phyloP scores from a whole-genome alignment of 2,797 vertebrate species.

The Darevskia mixta region DNA sequence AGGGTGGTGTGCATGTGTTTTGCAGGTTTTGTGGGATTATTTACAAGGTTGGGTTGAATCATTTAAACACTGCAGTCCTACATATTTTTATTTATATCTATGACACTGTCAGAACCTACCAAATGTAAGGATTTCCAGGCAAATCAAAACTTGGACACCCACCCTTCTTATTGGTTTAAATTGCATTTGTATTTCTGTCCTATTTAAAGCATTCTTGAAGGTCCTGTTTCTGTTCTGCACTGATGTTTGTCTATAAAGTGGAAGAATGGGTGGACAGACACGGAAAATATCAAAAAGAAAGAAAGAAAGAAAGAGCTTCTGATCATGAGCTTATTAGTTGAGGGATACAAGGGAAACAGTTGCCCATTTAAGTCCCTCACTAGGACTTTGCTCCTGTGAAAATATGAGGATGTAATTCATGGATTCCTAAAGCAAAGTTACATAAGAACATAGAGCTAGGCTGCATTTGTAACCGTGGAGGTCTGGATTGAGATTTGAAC shows the following conservation, averaged over 20 bases:
- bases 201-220: neutral
- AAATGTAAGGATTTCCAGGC: too few species aligned
- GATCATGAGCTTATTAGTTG: neutral
- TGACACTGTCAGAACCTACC: too few species aligned
- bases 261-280: neutral
- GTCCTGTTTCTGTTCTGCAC: neutral
- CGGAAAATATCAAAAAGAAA: neutral
- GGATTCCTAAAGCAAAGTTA: conserved; percentile 25
- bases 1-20: too few species aligned
- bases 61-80: too few species aligned
- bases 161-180: too few species aligned
- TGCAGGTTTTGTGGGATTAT: too few species aligned
- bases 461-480: conserved; percentile 20
- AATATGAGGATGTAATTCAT: neutral
- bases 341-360: too few species aligned
- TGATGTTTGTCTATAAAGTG: neutral
- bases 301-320: neutral
- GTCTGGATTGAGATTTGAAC: conserved; percentile 46
- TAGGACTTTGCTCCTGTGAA: neutral
- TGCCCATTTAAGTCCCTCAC: too few species aligned
- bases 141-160: too few species aligned
- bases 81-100: too few species aligned
- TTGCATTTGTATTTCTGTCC: neutral
- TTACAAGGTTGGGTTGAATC: too few species aligned
- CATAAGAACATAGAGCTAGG: conserved; percentile 19